Evolutionary conservation across 2,797 vertebrate species (phyloP), one percentile per base, ranked within the genome.

Genomic region (Anguilla obscura): DNA sequence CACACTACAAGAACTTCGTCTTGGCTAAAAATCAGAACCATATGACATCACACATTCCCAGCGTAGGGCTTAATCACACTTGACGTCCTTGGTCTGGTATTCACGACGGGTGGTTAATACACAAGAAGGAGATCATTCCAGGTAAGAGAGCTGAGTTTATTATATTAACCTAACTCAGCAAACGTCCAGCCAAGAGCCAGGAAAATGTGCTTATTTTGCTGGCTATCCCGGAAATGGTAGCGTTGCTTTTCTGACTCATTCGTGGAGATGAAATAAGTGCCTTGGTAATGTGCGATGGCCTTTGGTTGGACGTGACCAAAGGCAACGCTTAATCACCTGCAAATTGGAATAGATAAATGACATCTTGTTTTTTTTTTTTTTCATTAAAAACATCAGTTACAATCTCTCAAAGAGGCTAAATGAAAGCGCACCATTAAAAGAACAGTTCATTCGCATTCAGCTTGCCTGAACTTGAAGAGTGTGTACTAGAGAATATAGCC

Each of bases 121-220:
- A 79, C 7, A 7, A 80, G 9, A 21, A 40, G 54, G 71, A 5
- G 2, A n/a, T n/a, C 84, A 90, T 48, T 89, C 87, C 86, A 88
- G 60, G 90, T 88, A 54, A 60, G 21, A 80, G 8, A 16, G 56
- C 56, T 87, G 66, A 27, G 90, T 92, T 90, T 91, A 66, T 58
- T 18, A 36, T 52, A 79, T 89, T 18, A 3, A 84, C 86, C 21
- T 56, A 16, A 58, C 56, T 33, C 88, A 86, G 52, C 71, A 18
- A 58, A 84, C 14, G 50, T 76, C 66, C n/a, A 30, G 0, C 48
- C 87, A 74, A 40, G 74, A 58, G 36, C 86, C 71, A 30, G 30
- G 18, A 80, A 86, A 74, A 45, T 45, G 40, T 0, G 50, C 50
- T 52, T 52, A 52, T 52, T 52, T 10, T 52, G 50, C 50, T 0